Evolutionary conservation across 1,140 invertebrate genomes (phyloP).

Genomic region (Chlorops oryzae): DNA sequence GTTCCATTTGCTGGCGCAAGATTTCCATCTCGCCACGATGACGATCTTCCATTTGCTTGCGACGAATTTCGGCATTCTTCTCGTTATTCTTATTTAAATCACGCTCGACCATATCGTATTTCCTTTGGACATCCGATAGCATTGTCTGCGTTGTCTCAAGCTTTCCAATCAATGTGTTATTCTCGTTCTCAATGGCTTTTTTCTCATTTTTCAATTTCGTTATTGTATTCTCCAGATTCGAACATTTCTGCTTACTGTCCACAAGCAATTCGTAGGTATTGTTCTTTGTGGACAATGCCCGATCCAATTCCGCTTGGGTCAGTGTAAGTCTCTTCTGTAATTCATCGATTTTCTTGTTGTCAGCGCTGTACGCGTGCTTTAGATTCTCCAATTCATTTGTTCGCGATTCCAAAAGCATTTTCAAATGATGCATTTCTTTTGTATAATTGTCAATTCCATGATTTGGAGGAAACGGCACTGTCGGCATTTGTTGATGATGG

Average conservation of each 20-base stretch:
- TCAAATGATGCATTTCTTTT: constrained; percentile 30
- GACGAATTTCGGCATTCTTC: constrained; percentile 24
- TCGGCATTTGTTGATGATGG: background rate
- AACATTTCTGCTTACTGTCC: constrained; percentile 38
- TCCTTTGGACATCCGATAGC: constrained; percentile 32
- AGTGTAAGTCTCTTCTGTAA: constrained; percentile 49
- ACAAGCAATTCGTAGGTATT: constrained; percentile 53
- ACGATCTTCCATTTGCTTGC: constrained; percentile 34
- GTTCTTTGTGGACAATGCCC: constrained; percentile 50
- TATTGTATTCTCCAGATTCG: constrained; percentile 34
- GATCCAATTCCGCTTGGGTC: constrained; percentile 51
- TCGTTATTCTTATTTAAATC: constrained; percentile 30
- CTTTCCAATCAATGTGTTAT: constrained; percentile 28
- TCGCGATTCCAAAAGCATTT: constrained; percentile 34
- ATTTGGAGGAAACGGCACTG: too few species aligned
- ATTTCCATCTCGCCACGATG: constrained; percentile 36
- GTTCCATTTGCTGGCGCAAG: constrained; percentile 33
- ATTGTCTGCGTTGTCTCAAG: constrained; percentile 32
- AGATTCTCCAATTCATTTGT: constrained; percentile 26
- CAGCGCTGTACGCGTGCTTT: constrained; percentile 21
- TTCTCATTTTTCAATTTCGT: constrained; percentile 35
- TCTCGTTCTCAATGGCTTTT: constrained; percentile 30
- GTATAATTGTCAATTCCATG: too few species aligned
- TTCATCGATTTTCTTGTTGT: constrained; percentile 36
- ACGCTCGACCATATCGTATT: constrained; percentile 38